Conservation (phyloP, 2,797 vertebrate species). For the Chanos chanos region DNA sequence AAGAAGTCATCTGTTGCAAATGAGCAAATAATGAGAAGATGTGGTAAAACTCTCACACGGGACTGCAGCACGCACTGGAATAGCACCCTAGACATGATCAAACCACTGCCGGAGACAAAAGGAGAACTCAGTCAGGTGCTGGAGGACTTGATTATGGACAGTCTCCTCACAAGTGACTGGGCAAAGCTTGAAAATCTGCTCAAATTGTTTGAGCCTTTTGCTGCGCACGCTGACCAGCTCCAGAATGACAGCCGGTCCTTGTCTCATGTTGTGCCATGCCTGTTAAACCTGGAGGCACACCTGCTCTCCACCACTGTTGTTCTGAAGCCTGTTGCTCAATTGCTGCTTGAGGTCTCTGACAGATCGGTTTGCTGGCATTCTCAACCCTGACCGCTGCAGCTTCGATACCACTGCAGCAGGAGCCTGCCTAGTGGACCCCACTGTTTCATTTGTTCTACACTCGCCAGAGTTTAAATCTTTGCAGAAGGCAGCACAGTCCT, state of each 20-base stretch:
- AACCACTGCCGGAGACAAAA: conserved; percentile 28
- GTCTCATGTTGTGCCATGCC: conserved; percentile 42
- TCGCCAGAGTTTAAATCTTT: conserved; percentile 17
- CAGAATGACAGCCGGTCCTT: no score
- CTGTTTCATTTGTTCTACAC: no score
- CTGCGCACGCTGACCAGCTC: no score
- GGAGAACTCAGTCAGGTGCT: conserved; percentile 24
- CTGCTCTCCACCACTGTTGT: conserved; percentile 16
- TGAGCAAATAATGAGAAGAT: conserved; percentile 19
- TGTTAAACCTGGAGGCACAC: conserved; percentile 46
- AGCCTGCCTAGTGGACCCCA: conserved; percentile 35
- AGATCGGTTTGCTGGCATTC: conserved; percentile 19
- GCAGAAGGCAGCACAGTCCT: no score
- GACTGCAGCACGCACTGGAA: conserved; percentile 28
- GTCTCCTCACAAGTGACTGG: no score
- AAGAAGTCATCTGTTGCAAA: conserved; percentile 10
- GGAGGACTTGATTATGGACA: conserved; percentile 20
- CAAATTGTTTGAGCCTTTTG: no score
- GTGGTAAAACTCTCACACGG: conserved; percentile 32
- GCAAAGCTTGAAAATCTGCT: no score
- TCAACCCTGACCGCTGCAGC: no score
- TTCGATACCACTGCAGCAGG: conserved; percentile 33
- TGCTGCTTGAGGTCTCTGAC: conserved; percentile 24
- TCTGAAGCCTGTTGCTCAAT: conserved; percentile 22
- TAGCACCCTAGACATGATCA: conserved; percentile 30